Evolutionary conservation across 2,113 vertebrate genomes (phyloP).

Genomic region (Plestiodon gilberti): DNA sequence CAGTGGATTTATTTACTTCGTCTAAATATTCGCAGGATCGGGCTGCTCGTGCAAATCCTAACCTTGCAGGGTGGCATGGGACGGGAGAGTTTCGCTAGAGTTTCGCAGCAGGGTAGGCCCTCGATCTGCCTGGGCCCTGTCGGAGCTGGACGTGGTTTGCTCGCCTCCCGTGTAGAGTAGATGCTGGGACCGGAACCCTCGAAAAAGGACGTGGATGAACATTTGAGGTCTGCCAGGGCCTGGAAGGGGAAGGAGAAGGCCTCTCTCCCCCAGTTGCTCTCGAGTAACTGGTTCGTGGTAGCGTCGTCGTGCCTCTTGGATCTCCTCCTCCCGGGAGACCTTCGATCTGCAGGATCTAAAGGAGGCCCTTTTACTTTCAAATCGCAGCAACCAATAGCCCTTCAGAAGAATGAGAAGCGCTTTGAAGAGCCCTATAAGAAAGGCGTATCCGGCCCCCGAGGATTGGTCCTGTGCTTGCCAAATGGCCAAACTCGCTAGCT

Average conservation of each 20-base stretch:
- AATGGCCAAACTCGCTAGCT: no score
- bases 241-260: background rate
- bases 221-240: background rate
- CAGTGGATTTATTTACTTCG: background rate
- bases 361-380: no score
- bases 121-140: background rate
- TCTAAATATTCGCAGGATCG: background rate
- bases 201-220: background rate
- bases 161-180: background rate
- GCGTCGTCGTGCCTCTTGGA: background rate
- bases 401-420: background rate
- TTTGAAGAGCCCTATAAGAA: background rate
- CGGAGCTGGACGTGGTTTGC: background rate
- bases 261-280: fast-evolving
- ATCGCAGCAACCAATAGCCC: background rate
- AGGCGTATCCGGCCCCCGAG: no score
- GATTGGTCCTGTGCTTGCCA: no score
- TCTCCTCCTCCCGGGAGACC: background rate
- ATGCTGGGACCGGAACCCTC: background rate
- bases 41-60: background rate
- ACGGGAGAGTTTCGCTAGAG: background rate
- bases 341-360: no score
- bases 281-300: background rate
- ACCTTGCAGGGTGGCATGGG: background rate
- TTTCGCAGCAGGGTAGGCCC: background rate